Evolutionary conservation across 2,888 invertebrate genomes (phyloP), one percentile per base, ranked within the genome.

Genomic region (Pterobdella sp.): DNA sequence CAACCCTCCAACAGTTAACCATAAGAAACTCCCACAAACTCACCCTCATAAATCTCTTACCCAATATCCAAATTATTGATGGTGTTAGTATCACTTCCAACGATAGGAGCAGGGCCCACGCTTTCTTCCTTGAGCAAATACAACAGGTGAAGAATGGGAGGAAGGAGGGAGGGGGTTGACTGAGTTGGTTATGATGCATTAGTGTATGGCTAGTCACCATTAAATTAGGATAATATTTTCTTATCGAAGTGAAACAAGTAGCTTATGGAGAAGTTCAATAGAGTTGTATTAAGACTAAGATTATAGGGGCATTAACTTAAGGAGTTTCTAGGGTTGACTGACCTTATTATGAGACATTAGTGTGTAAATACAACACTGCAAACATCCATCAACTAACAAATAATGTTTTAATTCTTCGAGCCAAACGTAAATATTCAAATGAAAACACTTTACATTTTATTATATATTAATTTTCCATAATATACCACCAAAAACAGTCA

Each of bases 21-120:
- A 76, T 82, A 3, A 80, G 83, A 14, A 79, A 81, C 76, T 76
- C 82, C 64, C 83, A 84, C 75, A 77, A 84, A 31, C 81, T 82
- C 22, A 76, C 81, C 60, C 76, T 84, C 68, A 80, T 83, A 36
- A 81, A 78, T 77, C 78, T 79, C 34, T 77, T 84, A 26, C 60
- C 60, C 22, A 79, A 78, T 72, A 77, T 84, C 68, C 76, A 79
- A 73, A 79, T 82, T 10, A 82, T 84, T 64, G 84, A 84, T 76
- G 82, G 83, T 37, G 80, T 82, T 49, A 79, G 80, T 4, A 80
- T 84, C 63, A 82, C 78, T 63, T 83, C 83, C 22, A 83, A 83
- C 68, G 84, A 84, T 73, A 76, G 82, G 70, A 77, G 80, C 1
- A 83, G 81, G 75, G 82, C 84, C 18, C 82, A 83, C 52, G 76